These are phyloP conservation scores for Pterobdella sp. DNA, from an alignment of 2,888 invertebrate species.

Conservation along the genomic window DNA sequence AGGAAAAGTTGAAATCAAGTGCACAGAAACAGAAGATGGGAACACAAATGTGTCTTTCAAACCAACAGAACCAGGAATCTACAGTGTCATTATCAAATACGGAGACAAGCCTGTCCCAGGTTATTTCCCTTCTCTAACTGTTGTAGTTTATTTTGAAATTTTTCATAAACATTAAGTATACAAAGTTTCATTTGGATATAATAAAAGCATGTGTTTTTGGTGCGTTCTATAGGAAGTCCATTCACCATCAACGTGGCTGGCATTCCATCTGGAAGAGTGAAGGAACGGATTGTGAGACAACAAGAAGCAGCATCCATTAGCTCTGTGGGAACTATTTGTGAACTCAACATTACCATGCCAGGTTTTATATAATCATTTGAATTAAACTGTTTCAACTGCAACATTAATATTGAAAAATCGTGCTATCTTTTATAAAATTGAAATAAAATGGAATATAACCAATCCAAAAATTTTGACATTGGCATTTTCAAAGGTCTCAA, in stretches of 20 bases:
- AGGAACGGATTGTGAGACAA: constrained; percentile 75
- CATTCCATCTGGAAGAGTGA: constrained; percentile 68
- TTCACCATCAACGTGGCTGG: constrained; percentile 75
- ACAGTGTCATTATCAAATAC: constrained; percentile 84
- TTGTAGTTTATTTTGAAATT: too few species aligned
- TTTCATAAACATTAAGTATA: too few species aligned
- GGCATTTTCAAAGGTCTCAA: constrained; percentile 78
- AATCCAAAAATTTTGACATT: too few species aligned
- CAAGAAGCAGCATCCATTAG: constrained; percentile 86
- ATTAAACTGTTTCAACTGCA: background rate
- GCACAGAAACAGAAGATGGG: constrained; percentile 85
- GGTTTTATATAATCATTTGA: constrained; percentile 55
- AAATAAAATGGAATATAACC: too few species aligned
- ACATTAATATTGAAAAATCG: too few species aligned
- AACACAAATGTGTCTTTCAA: constrained; percentile 88
- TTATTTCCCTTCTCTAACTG: too few species aligned
- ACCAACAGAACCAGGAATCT: constrained; percentile 93
- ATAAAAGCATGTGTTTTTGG: too few species aligned
- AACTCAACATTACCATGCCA: constrained; percentile 91
- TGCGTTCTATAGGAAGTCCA: constrained; percentile 54
- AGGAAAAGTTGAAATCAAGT: constrained; percentile 94
- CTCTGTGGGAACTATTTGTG: constrained; percentile 90
- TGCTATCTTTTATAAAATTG: too few species aligned
- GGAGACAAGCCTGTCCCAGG: constrained; percentile 93
- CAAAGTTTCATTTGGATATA: too few species aligned